Percentiles rank a stretch among this genome's conserved stretches.
phyloP scores from a whole-genome alignment of 2,113 vertebrate species.

The Melanocharis versteri region DNA sequence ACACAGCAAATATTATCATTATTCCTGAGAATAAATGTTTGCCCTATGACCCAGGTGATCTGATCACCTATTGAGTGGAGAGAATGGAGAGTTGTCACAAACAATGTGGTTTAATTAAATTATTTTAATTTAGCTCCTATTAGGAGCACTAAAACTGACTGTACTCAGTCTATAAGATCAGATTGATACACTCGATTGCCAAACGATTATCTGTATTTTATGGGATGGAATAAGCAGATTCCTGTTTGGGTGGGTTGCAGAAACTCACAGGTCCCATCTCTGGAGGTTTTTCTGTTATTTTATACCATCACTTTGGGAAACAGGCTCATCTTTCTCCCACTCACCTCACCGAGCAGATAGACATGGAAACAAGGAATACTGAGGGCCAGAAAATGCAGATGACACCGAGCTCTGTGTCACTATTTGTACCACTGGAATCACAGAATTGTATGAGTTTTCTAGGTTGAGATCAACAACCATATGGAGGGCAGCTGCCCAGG shows the following conservation, averaged over 20 bases:
- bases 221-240: neutral
- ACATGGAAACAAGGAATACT: neutral
- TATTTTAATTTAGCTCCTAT: neutral
- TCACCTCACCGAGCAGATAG: neutral
- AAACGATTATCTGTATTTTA: neutral
- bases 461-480: neutral
- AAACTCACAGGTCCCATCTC: neutral
- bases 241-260: neutral
- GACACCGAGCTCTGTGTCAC: neutral
- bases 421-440: neutral
- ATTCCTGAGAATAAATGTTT: neutral
- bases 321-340: neutral
- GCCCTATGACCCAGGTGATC: neutral
- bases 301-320: neutral
- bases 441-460: neutral
- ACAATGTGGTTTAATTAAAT: neutral
- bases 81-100: neutral
- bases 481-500: conserved; percentile 1
- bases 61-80: neutral
- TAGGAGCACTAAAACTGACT: neutral
- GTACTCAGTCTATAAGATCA: neutral
- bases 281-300: neutral
- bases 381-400: neutral
- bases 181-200: neutral
- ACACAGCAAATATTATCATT: neutral